phyloP scores from a whole-genome alignment of 1,140 invertebrate species.

The Cepaea nemoralis region DNA sequence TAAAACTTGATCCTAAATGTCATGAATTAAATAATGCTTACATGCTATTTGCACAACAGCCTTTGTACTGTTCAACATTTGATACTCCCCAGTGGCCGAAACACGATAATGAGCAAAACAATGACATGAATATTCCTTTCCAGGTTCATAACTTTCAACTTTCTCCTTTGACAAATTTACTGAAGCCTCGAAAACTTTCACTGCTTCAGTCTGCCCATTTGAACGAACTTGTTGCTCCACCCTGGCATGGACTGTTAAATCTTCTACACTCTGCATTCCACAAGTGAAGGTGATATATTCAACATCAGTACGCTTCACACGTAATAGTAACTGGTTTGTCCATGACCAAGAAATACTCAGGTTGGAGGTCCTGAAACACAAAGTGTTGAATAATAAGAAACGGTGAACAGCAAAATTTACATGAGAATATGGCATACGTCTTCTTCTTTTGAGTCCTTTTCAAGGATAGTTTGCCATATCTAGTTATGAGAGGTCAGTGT shows the following conservation, averaged over 20 bases:
- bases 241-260: not conserved
- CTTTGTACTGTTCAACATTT: not conserved
- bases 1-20: too few relatives aligned
- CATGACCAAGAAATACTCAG: conserved; percentile 84
- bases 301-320: conserved; percentile 87
- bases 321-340: conserved; percentile 87
- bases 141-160: not conserved
- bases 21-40: too few relatives aligned
- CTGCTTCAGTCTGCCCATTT: not conserved
- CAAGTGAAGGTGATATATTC: conserved; percentile 85
- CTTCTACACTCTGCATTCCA: conserved; percentile 77
- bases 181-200: not conserved
- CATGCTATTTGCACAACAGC: conserved; percentile 2
- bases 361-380: conserved; percentile 86
- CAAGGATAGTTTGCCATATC: too few relatives aligned
- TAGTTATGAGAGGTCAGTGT: too few relatives aligned
- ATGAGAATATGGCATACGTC: too few relatives aligned
- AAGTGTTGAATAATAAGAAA: not conserved
- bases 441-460: too few relatives aligned
- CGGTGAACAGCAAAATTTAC: too few relatives aligned
- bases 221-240: not conserved
- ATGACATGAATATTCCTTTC: not conserved
- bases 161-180: not conserved
- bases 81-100: not conserved
- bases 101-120: not conserved